A percentile compares a stretch with the other conserved stretches of the same genome.
Conservation (phyloP, 64 coral and sea anemone species). For the Orbicella faveolata region DNA sequence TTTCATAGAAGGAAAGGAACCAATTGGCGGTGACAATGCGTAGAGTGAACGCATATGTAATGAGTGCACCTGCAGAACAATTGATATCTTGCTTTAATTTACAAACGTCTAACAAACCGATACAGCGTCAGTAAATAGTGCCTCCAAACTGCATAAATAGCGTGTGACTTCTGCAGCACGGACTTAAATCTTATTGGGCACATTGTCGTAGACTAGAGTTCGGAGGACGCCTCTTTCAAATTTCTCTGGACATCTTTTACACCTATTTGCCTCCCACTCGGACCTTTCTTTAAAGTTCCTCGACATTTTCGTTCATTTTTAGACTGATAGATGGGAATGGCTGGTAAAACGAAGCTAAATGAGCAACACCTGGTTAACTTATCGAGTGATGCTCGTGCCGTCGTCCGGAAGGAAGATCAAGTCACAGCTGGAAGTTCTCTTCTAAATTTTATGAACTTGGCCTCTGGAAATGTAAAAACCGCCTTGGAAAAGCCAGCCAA, state of each 20-base stretch:
- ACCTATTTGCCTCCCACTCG: background rate
- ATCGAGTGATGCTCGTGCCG: constrained; percentile 25
- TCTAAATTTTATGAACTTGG: constrained; percentile 93
- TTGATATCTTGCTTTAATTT: constrained; percentile 66
- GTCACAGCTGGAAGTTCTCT: constrained; percentile 79
- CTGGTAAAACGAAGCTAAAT: constrained; percentile 47
- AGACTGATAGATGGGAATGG: constrained; percentile 36
- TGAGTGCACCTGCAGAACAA: constrained; percentile 93
- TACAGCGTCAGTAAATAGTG: constrained; percentile 89
- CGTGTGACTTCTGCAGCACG: constrained; percentile 12
- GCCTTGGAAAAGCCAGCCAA: constrained; percentile 96
- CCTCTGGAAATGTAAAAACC: constrained; percentile 91
- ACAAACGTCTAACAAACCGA: constrained; percentile 78
- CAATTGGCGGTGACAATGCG: background rate
- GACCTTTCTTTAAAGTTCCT: background rate
- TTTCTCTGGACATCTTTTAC: background rate
- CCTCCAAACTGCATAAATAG: constrained; percentile 82
- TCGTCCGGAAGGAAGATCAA: constrained; percentile 63
- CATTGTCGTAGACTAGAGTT: constrained; percentile 22
- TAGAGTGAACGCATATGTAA: constrained; percentile 68
- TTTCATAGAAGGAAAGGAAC: constrained; percentile 22
- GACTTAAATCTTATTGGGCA: constrained; percentile 37
- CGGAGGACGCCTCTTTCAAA: background rate
- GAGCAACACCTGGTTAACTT: constrained; percentile 43
- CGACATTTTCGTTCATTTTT: background rate